Conservation (phyloP, 2,113 vertebrate species). For the Ramphastos sulfuratus region DNA sequence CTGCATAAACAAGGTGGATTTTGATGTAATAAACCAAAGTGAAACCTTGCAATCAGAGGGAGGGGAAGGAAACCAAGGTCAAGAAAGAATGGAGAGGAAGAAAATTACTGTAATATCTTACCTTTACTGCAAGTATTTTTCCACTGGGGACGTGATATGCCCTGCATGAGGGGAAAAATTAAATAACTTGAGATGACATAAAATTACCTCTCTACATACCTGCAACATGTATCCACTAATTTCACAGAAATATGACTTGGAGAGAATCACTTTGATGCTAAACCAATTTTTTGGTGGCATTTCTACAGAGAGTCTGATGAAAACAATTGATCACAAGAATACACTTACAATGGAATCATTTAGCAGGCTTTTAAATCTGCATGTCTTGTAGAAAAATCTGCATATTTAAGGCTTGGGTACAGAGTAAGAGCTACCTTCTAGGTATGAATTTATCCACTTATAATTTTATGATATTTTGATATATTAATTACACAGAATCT, state of each 20-base stretch:
- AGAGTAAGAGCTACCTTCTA: accelerated
- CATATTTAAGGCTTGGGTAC: accelerated
- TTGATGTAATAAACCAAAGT: not conserved
- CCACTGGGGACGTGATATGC: constrained; percentile 91
- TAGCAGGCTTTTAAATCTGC: not conserved
- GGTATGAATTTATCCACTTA: not conserved
- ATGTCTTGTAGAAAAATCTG: not conserved
- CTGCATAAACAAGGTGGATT: not conserved
- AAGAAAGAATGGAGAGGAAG: not conserved
- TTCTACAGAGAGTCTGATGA: not conserved
- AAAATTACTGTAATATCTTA: constrained; percentile 68
- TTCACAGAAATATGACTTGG: not conserved
- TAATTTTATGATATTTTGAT: too few relatives aligned
- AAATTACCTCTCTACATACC: not conserved
- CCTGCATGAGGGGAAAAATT: constrained; percentile 73
- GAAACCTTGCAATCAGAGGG: not conserved
- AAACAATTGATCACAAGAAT: not conserved
- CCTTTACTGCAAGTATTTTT: constrained; percentile 95
- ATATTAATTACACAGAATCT: not conserved
- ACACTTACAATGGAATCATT: not conserved
- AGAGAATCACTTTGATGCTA: not conserved
- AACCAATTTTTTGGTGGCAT: not conserved
- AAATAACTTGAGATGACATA: not conserved
- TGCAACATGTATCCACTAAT: not conserved
- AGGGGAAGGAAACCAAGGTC: not conserved